These are phyloP conservation scores for Urocitellus parryii DNA, from an alignment of 2,113 vertebrate genomes.

Conservation along the genomic window DNA sequence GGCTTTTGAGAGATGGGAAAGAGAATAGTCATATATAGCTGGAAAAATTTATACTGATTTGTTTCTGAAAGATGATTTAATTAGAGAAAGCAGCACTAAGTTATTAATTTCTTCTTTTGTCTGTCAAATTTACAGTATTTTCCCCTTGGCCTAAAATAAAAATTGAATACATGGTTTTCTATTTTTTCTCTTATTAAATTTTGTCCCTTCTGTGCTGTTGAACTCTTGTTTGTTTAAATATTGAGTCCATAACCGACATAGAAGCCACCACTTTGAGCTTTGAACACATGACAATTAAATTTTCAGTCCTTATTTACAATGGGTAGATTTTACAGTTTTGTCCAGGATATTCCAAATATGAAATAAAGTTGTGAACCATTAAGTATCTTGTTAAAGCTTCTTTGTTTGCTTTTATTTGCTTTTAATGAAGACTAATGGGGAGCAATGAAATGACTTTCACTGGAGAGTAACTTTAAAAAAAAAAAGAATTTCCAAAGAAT, in stretches of 20 bases:
- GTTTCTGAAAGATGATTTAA: constrained; percentile 29
- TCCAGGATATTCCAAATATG: background rate
- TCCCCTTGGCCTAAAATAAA: background rate
- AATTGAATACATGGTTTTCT: background rate
- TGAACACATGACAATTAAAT: background rate
- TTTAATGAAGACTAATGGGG: background rate
- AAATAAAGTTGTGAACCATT: background rate
- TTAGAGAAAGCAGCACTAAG: background rate
- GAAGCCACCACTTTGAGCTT: background rate
- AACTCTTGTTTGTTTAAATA: background rate
- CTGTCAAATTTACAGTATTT: background rate
- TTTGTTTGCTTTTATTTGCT: constrained; percentile 35
- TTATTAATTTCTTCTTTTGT: background rate
- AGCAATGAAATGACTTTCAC: constrained; percentile 24
- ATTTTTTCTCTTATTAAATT: background rate
- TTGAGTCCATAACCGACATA: background rate
- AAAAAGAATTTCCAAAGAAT: background rate
- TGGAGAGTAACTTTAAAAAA: background rate
- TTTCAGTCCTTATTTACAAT: background rate
- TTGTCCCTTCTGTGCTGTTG: background rate
- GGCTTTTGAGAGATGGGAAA: background rate
- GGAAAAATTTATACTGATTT: background rate
- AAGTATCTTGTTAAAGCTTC: background rate
- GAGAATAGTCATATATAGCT: background rate
- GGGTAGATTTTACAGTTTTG: background rate